Base-by-base conservation (phyloP, 2,113 vertebrate species). In the Neoarius graeffei region DNA sequence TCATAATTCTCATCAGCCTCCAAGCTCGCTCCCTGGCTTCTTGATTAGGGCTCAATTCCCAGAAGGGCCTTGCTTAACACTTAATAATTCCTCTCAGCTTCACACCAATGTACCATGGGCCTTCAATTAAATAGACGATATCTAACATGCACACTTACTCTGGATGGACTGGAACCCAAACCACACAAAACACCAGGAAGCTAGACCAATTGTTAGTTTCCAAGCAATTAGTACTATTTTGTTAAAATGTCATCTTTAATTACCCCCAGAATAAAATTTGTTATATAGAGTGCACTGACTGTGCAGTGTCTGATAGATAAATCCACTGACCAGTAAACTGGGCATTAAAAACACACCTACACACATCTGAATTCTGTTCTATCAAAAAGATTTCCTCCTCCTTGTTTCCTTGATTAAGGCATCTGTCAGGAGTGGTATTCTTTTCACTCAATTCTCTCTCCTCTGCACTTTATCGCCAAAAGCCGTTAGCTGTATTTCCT, bases 1-100 rank as follows among this genome's bases (percentile, higher is more conserved):
- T 97, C 97, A 97, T 97, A 96, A 97, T 95, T 97, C 96, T 95
- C 94, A 96, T 95, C 96, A 94, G 95, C 94, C 94, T 95, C 92
- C 93, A 94, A 92, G 94, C 96, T 95, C 94, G 93, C 96, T 94
- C 95, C 95, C 95, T 95, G 95, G 95, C 93, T 95, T 94, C 96
- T 96, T 98, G 97, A 99, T 99, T 97, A 98, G 95, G 91, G 90
- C 92, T 92, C 91, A 95, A 94, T 94, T 97, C 97, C 97, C 97
- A 97, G 92, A 95, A 93, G 96, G 96, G 94, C 93, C 93, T 94
- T 90, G 94, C 94, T 95, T 97, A 97, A 97, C 95, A 96, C 96
- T 95, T 94, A 95, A 94, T 97, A 96, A 97, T 96, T 97, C 96
- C 95, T 95, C 95, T 94, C 93, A 95, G 95, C 95, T 95, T 96